Percentiles rank a stretch among this genome's conserved stretches.
Conservation (phyloP, 2,888 invertebrate species). For the Pandemis heparana region DNA sequence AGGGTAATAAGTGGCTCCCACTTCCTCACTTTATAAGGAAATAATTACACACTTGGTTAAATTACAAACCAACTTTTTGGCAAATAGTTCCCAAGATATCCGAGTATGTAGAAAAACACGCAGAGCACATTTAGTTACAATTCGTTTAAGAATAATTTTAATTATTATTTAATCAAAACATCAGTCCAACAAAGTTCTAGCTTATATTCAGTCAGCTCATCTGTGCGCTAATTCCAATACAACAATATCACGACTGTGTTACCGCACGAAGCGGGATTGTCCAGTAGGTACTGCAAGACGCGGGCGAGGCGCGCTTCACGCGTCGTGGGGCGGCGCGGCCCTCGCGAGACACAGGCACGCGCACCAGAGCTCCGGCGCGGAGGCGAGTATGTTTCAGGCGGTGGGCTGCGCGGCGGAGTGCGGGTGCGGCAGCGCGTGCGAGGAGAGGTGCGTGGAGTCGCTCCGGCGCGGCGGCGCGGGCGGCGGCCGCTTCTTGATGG, state of each 20-base stretch:
- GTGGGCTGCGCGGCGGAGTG: constrained; percentile 64
- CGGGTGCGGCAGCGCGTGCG: constrained; percentile 56
- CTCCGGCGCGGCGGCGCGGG: constrained; percentile 96
- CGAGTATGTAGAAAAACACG: constrained; percentile 19
- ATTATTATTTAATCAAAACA: constrained; percentile 19
- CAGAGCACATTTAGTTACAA: constrained; percentile 31
- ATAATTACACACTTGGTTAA: constrained; percentile 27
- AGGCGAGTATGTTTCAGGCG: constrained; percentile 56
- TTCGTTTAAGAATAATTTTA: constrained; percentile 25
- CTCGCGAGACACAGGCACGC: constrained; percentile 21
- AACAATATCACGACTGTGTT: constrained; percentile 9
- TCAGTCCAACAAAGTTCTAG: constrained; percentile 6
- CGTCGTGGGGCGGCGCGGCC: not conserved
- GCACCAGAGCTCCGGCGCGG: constrained; percentile 18
- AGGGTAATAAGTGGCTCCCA: constrained; percentile 12
- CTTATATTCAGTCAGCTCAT: constrained; percentile 2
- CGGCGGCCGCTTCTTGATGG: constrained; percentile 90
- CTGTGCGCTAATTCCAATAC: constrained; percentile 23
- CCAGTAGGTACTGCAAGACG: not conserved
- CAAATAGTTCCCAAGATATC: constrained; percentile 5
- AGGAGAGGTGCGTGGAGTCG: constrained; percentile 93
- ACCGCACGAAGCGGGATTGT: not conserved
- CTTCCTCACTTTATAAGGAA: not conserved
- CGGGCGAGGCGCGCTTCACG: not conserved
- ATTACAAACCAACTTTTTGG: constrained; percentile 16